A percentile compares a stretch with the other conserved stretches of the same genome.
Evolutionary conservation across 1,140 invertebrate genomes (phyloP).

Genomic region (Drosophila burlai): DNA sequence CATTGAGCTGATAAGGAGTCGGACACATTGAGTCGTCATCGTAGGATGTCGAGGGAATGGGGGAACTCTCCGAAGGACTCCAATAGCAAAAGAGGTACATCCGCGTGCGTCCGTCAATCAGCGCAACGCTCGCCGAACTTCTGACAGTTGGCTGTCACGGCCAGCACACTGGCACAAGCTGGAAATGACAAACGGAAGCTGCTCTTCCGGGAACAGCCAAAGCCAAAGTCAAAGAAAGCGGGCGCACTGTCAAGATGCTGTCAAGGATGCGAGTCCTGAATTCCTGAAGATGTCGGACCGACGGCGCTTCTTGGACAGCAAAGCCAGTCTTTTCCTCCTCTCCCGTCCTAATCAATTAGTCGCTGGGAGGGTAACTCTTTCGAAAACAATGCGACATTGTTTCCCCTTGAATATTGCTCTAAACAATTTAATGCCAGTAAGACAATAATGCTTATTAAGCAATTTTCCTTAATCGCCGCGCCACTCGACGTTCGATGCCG

Average conservation of each 20-base stretch:
- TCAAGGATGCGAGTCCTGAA: constrained; percentile 18
- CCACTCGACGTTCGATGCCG: constrained; percentile 73
- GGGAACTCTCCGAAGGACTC: neutral
- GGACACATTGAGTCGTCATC: constrained; percentile 45
- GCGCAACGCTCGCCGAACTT: constrained; percentile 59
- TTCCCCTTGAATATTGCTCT: constrained; percentile 55
- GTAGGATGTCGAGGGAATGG: neutral
- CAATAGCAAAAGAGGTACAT: constrained; percentile 29
- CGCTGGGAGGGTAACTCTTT: constrained; percentile 53
- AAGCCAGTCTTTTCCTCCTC: constrained; percentile 2
- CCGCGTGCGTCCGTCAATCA: constrained; percentile 70
- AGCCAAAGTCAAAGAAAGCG: constrained; percentile 24
- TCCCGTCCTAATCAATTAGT: constrained; percentile 73
- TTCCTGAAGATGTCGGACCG: neutral
- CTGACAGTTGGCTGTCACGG: constrained; percentile 76
- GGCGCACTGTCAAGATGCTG: constrained; percentile 37
- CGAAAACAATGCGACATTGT: constrained; percentile 67
- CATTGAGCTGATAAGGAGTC: constrained; percentile 63
- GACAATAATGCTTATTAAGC: constrained; percentile 84
- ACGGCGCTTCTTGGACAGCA: neutral
- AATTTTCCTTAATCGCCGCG: constrained; percentile 80
- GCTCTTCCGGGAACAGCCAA: constrained; percentile 42
- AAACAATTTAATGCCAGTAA: constrained; percentile 81
- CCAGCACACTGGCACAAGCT: constrained; percentile 72
- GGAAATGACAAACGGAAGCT: constrained; percentile 77